Evolutionary conservation across 2,888 invertebrate genomes (phyloP).

Genomic region (Pachydiplax longipennis): DNA sequence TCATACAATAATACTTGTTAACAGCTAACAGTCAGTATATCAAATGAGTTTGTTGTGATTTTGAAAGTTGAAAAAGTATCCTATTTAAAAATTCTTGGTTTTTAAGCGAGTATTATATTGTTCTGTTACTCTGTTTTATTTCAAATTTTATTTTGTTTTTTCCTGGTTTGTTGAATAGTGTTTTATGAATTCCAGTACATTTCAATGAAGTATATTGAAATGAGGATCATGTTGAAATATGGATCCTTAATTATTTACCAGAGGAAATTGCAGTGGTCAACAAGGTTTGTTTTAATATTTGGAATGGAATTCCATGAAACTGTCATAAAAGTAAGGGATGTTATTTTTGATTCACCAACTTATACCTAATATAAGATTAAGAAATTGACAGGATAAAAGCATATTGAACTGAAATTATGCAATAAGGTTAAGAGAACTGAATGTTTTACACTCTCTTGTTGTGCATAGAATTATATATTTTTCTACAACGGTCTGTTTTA

Average conservation of each 20-base stretch:
- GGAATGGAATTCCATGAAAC: background rate
- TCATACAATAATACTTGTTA: background rate
- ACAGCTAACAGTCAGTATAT: background rate
- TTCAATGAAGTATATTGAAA: background rate
- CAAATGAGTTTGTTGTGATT: background rate
- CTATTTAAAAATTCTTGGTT: background rate
- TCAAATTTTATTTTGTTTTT: background rate
- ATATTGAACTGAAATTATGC: background rate
- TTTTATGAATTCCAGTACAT: background rate
- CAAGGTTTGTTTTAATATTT: background rate
- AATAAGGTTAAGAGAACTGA: background rate
- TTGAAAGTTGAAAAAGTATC: background rate
- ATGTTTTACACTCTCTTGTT: background rate
- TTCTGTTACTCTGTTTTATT: background rate
- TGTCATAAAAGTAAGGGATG: background rate
- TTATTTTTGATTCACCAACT: background rate
- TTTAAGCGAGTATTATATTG: background rate
- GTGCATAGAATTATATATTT: background rate
- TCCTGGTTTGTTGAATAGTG: background rate
- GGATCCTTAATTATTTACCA: background rate
- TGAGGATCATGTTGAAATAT: background rate
- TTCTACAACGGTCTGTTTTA: background rate
- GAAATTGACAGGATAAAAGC: background rate
- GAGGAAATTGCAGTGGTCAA: background rate
- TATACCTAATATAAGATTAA: background rate